phyloP scores from a whole-genome alignment of 92 coral and sea anemone species.

The Hydrozoanthus gracilis region DNA sequence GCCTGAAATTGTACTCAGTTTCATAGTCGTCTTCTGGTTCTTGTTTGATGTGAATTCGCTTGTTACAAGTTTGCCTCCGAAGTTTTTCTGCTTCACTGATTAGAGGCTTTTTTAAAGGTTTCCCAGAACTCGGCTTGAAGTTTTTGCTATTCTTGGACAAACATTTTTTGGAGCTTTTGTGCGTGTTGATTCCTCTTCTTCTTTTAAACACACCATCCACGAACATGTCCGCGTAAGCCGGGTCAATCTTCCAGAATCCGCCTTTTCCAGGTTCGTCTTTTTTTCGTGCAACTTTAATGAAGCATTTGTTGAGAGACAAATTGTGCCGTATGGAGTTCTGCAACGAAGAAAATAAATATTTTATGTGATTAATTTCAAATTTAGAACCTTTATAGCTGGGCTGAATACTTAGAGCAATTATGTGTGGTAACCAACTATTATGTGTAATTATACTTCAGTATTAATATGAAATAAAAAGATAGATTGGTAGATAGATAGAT shows the following conservation, averaged over 20 bases:
- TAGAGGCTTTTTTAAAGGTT: conserved; percentile 63
- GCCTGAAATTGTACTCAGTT: conserved; percentile 42
- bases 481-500: too few relatives aligned
- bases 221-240: conserved; percentile 98
- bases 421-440: too few relatives aligned
- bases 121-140: conserved; percentile 60
- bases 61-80: conserved; percentile 43
- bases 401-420: too few relatives aligned
- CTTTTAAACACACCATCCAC: conserved; percentile 97
- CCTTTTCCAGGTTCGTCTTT: conserved; percentile 99
- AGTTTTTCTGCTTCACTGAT: conserved; percentile 51
- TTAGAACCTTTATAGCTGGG: too few relatives aligned
- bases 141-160: conserved; percentile 47
- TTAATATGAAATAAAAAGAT: too few relatives aligned
- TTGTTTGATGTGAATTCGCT: conserved; percentile 53
- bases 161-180: conserved; percentile 86
- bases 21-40: conserved; percentile 57
- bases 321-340: conserved; percentile 98
- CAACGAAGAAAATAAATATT: conserved; percentile 7
- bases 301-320: conserved; percentile 95
- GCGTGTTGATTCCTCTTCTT: conserved; percentile 90
- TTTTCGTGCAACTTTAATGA: conserved; percentile 90
- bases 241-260: conserved; percentile 96
- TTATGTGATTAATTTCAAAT: background rate
- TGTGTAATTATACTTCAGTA: too few relatives aligned